Evolutionary conservation across 2,888 invertebrate genomes (phyloP).

Genomic region (Sabatieria punctata): DNA sequence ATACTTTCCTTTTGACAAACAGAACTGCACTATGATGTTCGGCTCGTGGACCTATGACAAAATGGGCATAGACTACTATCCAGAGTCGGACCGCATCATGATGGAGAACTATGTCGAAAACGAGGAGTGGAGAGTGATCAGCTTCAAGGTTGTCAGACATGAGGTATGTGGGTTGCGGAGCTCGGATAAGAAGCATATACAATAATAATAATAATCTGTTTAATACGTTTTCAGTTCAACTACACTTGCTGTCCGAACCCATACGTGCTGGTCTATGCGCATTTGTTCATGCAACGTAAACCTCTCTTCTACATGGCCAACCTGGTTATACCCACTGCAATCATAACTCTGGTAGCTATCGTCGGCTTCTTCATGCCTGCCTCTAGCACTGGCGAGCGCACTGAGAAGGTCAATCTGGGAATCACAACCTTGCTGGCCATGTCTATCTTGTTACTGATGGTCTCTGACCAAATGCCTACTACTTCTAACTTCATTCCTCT

Average conservation of each 20-base stretch:
- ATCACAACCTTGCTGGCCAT: constrained; percentile 34
- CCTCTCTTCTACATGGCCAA: constrained; percentile 31
- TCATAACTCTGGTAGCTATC: constrained; percentile 35
- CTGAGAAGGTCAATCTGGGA: constrained; percentile 33
- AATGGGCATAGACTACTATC: constrained; percentile 4
- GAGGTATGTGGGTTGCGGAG: not conserved
- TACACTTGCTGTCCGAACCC: constrained; percentile 3
- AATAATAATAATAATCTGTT: too few relatives aligned
- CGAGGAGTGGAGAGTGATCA: constrained; percentile 8
- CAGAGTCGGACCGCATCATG: not conserved
- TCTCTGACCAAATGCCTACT: constrained; percentile 35
- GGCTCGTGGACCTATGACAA: constrained; percentile 6
- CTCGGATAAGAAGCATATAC: too few relatives aligned
- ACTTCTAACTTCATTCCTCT: constrained; percentile 35
- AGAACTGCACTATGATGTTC: constrained; percentile 9
- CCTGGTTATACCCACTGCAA: constrained; percentile 35
- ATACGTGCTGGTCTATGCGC: not conserved
- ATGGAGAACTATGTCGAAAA: constrained; percentile 7
- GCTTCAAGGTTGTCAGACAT: not conserved
- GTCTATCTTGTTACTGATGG: constrained; percentile 34
- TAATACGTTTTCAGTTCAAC: not conserved
- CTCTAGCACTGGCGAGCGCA: constrained; percentile 30
- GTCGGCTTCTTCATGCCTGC: constrained; percentile 37
- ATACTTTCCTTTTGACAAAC: constrained; percentile 12
- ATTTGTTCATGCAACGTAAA: constrained; percentile 5